Base-by-base conservation (phyloP, 1,140 invertebrate species). In the Cydia splendana region DNA sequence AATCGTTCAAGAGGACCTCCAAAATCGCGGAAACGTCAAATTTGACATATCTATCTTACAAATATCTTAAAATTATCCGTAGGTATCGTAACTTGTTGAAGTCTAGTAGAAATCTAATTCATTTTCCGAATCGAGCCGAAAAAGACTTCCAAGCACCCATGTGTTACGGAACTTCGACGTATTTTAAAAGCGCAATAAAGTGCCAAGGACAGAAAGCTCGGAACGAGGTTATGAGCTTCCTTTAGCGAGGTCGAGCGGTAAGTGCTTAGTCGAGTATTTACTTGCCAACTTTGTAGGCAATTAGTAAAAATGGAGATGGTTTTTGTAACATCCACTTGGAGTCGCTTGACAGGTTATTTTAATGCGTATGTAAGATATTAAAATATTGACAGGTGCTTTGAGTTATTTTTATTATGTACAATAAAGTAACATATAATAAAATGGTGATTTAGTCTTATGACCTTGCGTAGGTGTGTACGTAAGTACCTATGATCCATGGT, bases 121-220 rank as follows among this genome's bases (percentile, higher is more conserved):
- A n/a, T n/a, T n/a, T n/a, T n/a, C n/a, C n/a, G n/a, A n/a, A n/a
- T n/a, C n/a, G n/a, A n/a, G n/a, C n/a, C n/a, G n/a, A n/a, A n/a
- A n/a, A n/a, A n/a, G n/a, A 62, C 20, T 24, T 53, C 18, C 57
- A 62, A 62, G 57, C 20, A 62, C 57, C 20, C 57, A 62, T 62
- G 57, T 62, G 57, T 24, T 10, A 53, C 51, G 51, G 51, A 62
- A 24, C 57, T 62, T 62, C 24, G 12, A 24, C 57, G 57, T n/a
- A n/a, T 71, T 42, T 71, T 71, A 71, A 71, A 71, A 42, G 67
- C 67, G 7, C 67, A 71, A 45, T 71, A 18, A 67, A 71, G 67
- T 18, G 67, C 67, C 67, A 71, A 71, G 67, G 67, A 71, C 67
- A 38, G 13, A 45, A 71, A 71, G 67, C 67, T 71, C 34, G 67